Conservation (phyloP, 2,113 vertebrate species). For the Apaloderma vittatum region DNA sequence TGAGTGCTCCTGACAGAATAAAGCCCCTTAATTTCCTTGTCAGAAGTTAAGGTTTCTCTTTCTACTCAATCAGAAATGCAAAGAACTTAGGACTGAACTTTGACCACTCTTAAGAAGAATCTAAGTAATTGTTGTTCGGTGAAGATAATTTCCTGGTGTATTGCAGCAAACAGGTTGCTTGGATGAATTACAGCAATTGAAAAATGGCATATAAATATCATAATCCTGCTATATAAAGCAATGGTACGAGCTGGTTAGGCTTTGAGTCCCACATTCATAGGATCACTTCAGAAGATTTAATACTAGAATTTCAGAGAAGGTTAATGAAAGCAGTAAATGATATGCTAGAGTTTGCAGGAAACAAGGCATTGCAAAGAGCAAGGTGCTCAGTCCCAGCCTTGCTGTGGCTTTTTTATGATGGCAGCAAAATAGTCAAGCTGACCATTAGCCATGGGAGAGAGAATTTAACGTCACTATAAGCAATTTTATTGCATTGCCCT, state of each 20-base stretch:
- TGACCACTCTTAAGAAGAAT: neutral
- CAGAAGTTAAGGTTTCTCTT: neutral
- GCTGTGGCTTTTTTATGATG: neutral
- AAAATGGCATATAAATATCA: neutral
- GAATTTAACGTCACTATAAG: neutral
- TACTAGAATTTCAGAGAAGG: neutral
- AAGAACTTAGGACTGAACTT: neutral
- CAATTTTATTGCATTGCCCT: neutral
- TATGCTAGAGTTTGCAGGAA: constrained; percentile 16
- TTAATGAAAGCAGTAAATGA: constrained; percentile 51
- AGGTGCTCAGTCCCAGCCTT: neutral
- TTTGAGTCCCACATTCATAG: neutral
- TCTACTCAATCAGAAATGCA: neutral
- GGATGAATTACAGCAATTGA: neutral
- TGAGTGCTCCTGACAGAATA: neutral
- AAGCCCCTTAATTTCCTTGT: neutral
- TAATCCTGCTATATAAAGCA: neutral
- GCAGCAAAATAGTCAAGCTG: neutral
- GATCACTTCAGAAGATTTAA: constrained; percentile 27
- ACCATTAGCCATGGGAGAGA: neutral
- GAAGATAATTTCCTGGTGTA: neutral
- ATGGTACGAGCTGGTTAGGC: neutral
- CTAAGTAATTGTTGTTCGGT: neutral
- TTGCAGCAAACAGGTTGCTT: neutral
- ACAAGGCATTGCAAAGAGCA: neutral